Percentiles rank a stretch among this genome's conserved stretches.
Evolutionary conservation across 2,797 vertebrate genomes (phyloP).

Genomic region (Anniella stebbinsi): DNA sequence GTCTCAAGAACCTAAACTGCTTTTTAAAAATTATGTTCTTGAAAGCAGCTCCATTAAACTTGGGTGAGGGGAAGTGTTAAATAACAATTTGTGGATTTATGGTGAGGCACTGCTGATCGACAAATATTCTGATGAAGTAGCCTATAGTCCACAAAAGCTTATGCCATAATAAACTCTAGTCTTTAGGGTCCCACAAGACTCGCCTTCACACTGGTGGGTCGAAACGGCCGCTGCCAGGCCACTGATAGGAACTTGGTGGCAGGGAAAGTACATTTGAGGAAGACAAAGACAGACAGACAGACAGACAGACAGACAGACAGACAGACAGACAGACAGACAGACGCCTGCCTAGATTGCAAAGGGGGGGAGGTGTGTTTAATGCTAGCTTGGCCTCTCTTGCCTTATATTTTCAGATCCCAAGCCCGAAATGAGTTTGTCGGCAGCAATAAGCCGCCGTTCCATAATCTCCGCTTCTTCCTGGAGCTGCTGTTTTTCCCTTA

Average conservation of each 20-base stretch:
- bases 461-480: slow-evolving; percentile 94
- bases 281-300: not conserved
- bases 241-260: not conserved
- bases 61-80: too few relatives aligned
- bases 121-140: too few relatives aligned
- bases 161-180: too few relatives aligned
- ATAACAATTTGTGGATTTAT: too few relatives aligned
- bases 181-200: too few relatives aligned
- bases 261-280: not conserved
- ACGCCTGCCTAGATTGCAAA: not conserved
- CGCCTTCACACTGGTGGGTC: not conserved
- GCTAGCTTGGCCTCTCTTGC: slow-evolving; percentile 76
- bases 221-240: not conserved
- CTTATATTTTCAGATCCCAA: slow-evolving; percentile 93
- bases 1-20: too few relatives aligned
- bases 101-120: too few relatives aligned
- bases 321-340: not conserved
- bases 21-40: too few relatives aligned
- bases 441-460: slow-evolving; percentile 91
- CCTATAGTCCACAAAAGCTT: too few relatives aligned
- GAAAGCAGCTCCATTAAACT: too few relatives aligned
- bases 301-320: not conserved
- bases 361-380: too few relatives aligned
- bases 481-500: slow-evolving; percentile 87
- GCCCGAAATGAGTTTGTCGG: slow-evolving; percentile 95